Evolutionary conservation across 2,888 invertebrate genomes (phyloP), one percentile per base, ranked within the genome.

Genomic region (Matsumyia berberina): DNA sequence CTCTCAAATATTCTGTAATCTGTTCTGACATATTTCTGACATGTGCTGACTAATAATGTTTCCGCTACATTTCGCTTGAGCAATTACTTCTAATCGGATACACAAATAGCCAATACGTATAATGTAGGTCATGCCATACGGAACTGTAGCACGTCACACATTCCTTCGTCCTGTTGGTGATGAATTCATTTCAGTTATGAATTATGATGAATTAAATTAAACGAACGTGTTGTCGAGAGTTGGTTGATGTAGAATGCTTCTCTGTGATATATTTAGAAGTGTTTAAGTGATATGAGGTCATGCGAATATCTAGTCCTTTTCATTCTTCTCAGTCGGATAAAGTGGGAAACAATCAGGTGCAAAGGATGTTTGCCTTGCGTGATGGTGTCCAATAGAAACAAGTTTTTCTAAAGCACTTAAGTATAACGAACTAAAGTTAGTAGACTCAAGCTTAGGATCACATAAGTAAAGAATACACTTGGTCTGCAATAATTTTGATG

Each of bases 171-270:
- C 57, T 57, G 57, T 24, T 12, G 24, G 11, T 24, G 24, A 57
- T 39, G 57, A 19, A 17, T 57, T 35, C 2, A 19, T 19, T 31
- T 19, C 1, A 37, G 4, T 35, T 37, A 17, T 19, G 37, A 37
- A 35, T 57, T 8, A 12, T 35, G 37, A 17, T 2, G 37, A 57
- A 37, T 33, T 57, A 57, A n/a, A 9, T 57, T 19, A 57, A 57
- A 57, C 35, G 33, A 55, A 29, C 9, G 33, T 35, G 11, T 8
- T 33, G 15, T 35, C 12, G 35, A 8, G 53, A 33, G 15, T 33
- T 15, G 9, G 8, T 17, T 55, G 17, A 12, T 35, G 17, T 37
- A n/a, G 11, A 37, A 37, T 37, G 24, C 4, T 24, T 4, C 1
- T 24, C 4, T 24, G 24, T 24, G 24, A 4, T 24, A 4, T 24